phyloP scores from a whole-genome alignment of 2,888 invertebrate species.

The Lucinisca nassula region DNA sequence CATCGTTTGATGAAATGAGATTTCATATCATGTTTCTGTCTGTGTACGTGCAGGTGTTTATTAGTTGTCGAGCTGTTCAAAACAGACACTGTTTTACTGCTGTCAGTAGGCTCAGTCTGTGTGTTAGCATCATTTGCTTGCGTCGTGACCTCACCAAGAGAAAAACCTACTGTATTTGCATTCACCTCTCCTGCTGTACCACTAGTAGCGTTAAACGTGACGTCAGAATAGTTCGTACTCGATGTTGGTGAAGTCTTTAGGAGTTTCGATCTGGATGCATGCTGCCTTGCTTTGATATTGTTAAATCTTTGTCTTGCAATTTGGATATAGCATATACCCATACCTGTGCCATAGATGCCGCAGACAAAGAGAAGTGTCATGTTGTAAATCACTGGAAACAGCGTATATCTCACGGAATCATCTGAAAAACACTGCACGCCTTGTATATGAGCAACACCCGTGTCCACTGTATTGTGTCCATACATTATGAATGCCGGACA shows the following conservation, averaged over 20 bases:
- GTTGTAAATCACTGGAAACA: conserved; percentile 24
- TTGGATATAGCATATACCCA: conserved; percentile 15
- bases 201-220: neutral
- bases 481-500: conserved; percentile 24
- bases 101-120: neutral
- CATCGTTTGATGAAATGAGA: conserved; percentile 16
- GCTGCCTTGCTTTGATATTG: neutral
- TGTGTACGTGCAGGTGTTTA: neutral
- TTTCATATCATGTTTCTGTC: neutral
- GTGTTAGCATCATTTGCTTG: neutral
- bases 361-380: neutral
- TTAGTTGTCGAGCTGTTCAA: neutral
- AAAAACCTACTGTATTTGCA: neutral
- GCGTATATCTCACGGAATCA: conserved; percentile 5
- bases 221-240: neutral
- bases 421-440: conserved; percentile 39
- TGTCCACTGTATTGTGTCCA: conserved; percentile 13
- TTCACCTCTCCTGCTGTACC: neutral
- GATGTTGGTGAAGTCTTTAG: neutral
- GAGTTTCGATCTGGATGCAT: neutral
- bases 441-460: conserved; percentile 4
- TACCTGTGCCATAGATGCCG: neutral
- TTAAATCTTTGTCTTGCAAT: conserved; percentile 4
- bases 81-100: neutral
- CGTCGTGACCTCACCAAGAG: neutral